A percentile compares a stretch with the other conserved stretches of the same genome.
Evolutionary conservation across 2,797 vertebrate species (phyloP).

Genomic region (Pseudochirops corinnae): DNA sequence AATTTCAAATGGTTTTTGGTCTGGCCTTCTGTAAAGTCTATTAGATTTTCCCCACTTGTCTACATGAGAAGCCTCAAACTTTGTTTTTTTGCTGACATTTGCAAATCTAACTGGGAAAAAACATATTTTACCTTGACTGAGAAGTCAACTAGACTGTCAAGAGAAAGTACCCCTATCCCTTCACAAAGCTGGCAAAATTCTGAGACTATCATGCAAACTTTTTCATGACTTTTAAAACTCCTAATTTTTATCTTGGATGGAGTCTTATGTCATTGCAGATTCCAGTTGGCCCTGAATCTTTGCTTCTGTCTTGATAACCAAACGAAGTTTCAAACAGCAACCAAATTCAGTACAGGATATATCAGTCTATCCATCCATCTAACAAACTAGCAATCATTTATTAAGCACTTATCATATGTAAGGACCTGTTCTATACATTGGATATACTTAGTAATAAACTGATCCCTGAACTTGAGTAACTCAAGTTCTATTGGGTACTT

Average conservation of each 20-base stretch:
- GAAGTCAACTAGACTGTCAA: neutral
- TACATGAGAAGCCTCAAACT: neutral
- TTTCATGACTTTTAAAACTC: too few relatives aligned
- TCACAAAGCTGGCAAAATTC: neutral
- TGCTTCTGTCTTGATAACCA: neutral
- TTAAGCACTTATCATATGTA: neutral
- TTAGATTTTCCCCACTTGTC: neutral
- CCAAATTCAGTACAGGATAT: neutral
- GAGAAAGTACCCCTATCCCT: neutral
- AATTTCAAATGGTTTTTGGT: accelerated
- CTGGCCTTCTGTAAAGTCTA: neutral
- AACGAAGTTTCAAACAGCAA: neutral
- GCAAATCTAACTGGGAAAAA: conserved; percentile 4
- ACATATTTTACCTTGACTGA: neutral
- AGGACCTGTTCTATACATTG: neutral
- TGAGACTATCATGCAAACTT: neutral
- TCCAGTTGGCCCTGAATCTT: neutral
- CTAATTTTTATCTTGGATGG: accelerated
- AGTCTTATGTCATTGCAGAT: accelerated
- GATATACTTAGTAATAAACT: neutral
- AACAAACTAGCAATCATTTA: neutral
- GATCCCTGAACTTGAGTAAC: neutral
- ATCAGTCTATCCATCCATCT: neutral
- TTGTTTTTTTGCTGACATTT: neutral
- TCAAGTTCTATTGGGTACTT: neutral